Evolutionary conservation across 2,797 vertebrate genomes (phyloP).

Genomic region (Prunella strophiata): DNA sequence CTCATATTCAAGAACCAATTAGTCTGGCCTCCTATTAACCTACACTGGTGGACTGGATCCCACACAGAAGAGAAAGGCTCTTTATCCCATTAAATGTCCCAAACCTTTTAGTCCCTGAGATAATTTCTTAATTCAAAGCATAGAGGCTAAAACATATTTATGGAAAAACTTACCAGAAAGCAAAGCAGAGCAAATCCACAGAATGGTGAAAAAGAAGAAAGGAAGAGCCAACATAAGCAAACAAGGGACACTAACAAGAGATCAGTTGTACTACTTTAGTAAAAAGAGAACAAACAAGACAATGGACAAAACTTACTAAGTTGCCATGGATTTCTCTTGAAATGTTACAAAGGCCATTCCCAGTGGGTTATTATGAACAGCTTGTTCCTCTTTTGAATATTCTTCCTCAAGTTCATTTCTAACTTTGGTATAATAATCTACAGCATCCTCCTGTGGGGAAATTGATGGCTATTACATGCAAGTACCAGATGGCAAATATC

Average conservation of each 20-base stretch:
- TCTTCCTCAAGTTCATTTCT: slow-evolving; percentile 78
- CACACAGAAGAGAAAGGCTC: neutral
- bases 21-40: neutral
- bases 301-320: slow-evolving; percentile 81
- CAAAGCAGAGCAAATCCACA: slow-evolving; percentile 33
- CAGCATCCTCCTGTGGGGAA: slow-evolving; percentile 86
- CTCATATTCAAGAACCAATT: neutral
- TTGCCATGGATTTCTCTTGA: slow-evolving; percentile 89
- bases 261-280: neutral
- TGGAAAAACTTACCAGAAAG: neutral
- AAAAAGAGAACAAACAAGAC: neutral
- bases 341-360: slow-evolving; percentile 95
- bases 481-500: neutral
- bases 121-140: neutral
- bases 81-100: neutral
- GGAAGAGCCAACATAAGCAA: slow-evolving; percentile 24
- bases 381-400: slow-evolving; percentile 74
- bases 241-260: neutral
- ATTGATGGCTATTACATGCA: neutral
- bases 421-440: slow-evolving; percentile 85
- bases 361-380: slow-evolving; percentile 78
- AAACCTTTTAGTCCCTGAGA: neutral
- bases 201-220: neutral
- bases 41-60: neutral
- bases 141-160: neutral